Evolutionary conservation across 2,113 vertebrate genomes (phyloP).

Genomic region (Dissostichus mawsoni): DNA sequence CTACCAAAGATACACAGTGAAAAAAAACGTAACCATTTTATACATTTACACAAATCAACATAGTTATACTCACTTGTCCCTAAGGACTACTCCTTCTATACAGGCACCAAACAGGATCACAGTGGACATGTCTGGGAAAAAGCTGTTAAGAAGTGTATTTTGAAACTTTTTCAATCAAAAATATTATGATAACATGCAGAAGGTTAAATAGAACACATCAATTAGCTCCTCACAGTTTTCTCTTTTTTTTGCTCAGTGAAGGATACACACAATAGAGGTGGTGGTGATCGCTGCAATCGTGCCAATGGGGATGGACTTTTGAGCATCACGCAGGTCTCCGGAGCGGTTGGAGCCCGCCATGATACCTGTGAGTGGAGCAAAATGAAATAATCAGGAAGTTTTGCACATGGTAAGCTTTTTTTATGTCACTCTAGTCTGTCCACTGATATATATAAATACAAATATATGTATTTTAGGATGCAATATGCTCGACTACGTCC

Average conservation of each 20-base stretch:
- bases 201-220: not conserved
- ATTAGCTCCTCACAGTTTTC: not conserved
- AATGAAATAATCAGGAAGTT: not conserved
- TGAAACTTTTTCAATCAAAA: not conserved
- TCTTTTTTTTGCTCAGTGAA: constrained; percentile 46
- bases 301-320: constrained; percentile 97
- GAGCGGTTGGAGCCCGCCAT: constrained; percentile 99
- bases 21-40: not conserved
- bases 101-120: constrained; percentile 95
- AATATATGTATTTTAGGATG: not conserved
- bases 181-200: not conserved
- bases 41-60: not conserved
- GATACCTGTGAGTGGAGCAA: constrained; percentile 85
- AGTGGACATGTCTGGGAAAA: constrained; percentile 88
- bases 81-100: constrained; percentile 93
- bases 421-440: not conserved
- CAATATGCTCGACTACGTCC: not conserved
- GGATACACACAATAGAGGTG: constrained; percentile 98
- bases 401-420: not conserved
- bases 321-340: constrained; percentile 94
- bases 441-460: not conserved
- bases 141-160: constrained; percentile 76
- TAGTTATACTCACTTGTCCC: constrained; percentile 92
- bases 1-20: too few relatives aligned
- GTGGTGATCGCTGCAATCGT: constrained; percentile 97